phyloP scores from a whole-genome alignment of 1,140 invertebrate genomes.

The Phymastichus coffea region DNA sequence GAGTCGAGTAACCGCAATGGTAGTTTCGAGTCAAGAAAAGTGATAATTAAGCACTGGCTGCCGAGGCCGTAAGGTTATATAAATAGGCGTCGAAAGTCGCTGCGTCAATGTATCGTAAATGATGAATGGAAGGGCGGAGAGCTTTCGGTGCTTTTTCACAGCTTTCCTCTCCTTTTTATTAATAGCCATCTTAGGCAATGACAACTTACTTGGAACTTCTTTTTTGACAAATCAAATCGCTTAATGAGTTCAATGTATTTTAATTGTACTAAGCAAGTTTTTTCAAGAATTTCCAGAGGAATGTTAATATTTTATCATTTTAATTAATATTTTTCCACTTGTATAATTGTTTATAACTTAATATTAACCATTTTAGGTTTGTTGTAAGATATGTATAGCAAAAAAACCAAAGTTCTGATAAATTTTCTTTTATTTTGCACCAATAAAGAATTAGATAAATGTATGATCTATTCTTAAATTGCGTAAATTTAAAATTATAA shows the following conservation, averaged over 20 bases:
- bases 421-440: conserved; percentile 14
- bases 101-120: conserved; percentile 22
- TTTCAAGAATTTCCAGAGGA: too few species aligned
- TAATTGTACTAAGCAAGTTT: too few species aligned
- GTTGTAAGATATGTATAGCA: too few species aligned
- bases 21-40: conserved; percentile 14
- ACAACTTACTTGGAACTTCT: too few species aligned
- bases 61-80: background rate
- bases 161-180: background rate
- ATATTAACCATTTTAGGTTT: too few species aligned
- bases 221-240: too few species aligned
- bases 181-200: background rate
- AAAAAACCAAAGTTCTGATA: too few species aligned
- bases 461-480: conserved; percentile 12
- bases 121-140: conserved; percentile 1
- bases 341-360: too few species aligned
- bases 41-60: conserved; percentile 20
- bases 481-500: background rate
- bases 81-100: conserved; percentile 16
- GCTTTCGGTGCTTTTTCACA: background rate
- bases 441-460: conserved; percentile 15
- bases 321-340: too few species aligned
- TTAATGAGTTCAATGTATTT: too few species aligned
- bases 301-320: too few species aligned
- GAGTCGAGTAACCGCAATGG: background rate